phyloP scores from a whole-genome alignment of 1,140 invertebrate species.

The Stenopsyche tienmushanensis region DNA sequence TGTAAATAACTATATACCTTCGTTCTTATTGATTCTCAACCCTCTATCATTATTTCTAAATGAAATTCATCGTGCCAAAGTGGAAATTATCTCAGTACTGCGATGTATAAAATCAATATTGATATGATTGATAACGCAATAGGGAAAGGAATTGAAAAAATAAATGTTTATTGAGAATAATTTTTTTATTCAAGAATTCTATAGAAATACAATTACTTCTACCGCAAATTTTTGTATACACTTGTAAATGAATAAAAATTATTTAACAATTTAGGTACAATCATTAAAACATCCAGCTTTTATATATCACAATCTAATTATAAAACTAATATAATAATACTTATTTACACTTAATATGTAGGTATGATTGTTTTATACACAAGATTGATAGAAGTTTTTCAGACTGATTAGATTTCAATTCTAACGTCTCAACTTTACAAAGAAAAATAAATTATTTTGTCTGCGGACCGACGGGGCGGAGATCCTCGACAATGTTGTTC shows the following conservation, averaged over 20 bases:
- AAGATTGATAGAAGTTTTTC: not conserved
- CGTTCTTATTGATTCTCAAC: too few relatives aligned
- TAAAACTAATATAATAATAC: not conserved
- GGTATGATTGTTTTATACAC: too few relatives aligned
- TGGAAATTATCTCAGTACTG: too few relatives aligned
- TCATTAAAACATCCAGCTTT: not conserved
- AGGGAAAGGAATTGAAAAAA: too few relatives aligned
- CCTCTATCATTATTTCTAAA: too few relatives aligned
- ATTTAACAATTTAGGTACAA: slow-evolving; percentile 10
- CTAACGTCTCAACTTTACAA: not conserved
- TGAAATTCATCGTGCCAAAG: too few relatives aligned
- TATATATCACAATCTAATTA: slow-evolving; percentile 7
- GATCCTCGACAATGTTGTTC: not conserved
- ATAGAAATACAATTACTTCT: slow-evolving; percentile 2
- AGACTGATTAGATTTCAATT: not conserved
- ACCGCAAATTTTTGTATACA: not conserved
- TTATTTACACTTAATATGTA: not conserved
- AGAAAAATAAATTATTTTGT: not conserved
- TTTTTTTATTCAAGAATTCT: not conserved
- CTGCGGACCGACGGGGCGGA: not conserved
- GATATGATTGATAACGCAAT: too few relatives aligned
- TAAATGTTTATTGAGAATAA: not conserved
- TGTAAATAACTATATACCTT: too few relatives aligned
- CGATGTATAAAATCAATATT: too few relatives aligned
- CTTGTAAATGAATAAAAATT: not conserved